Evolutionary conservation across 2,113 vertebrate species (phyloP), one percentile per base, ranked within the genome.

Genomic region (Paradisaea rubra): DNA sequence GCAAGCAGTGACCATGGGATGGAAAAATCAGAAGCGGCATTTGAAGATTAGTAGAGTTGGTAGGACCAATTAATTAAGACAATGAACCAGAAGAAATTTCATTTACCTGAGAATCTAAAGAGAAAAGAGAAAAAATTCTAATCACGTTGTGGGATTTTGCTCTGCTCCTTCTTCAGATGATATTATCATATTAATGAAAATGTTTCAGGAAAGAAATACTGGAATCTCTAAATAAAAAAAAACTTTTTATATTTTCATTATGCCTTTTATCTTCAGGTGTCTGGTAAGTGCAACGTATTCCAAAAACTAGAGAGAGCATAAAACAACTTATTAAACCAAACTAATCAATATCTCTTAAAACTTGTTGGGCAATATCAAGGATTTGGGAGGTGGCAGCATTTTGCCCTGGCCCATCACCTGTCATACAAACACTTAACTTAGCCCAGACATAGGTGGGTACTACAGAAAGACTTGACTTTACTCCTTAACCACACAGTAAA

Each of bases 81-180:
- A 88, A 82, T 74, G 92, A 91, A 71, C 30, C 6, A 17, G 66
- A 97, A 95, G 89, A 90, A 91, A 90, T 85, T 88, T 93, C 42
- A 94, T 95, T 96, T 95, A 91, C 49, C 57, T 45, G 30, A 83
- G 56, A 95, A 78, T 30, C 6, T 74, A n/a, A 73, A 81, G 61
- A 81, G 21, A 68, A 76, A 84, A 69, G 8, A 59, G 27, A 52
- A 71, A 79, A 77, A 44, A 23, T 22, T 41, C 42, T 54, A 84
- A 78, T 89, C 61, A 52, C 15, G 25, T 50, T 66, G n/a, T 31
- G 17, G 57, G 47, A 31, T 77, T 88, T 70, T 10, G 0, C 35
- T 77, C 35, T 66, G 24, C 27, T 45, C 17, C 54, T 70, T 81
- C 63, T 74, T 81, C 73, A 65, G 63, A 63, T 65, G 10, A 35